A percentile compares a stretch with the other conserved stretches of the same genome.
These are phyloP conservation scores for Conchocele bisecta DNA, from an alignment of 2,888 invertebrate species.

Conservation along the genomic window DNA sequence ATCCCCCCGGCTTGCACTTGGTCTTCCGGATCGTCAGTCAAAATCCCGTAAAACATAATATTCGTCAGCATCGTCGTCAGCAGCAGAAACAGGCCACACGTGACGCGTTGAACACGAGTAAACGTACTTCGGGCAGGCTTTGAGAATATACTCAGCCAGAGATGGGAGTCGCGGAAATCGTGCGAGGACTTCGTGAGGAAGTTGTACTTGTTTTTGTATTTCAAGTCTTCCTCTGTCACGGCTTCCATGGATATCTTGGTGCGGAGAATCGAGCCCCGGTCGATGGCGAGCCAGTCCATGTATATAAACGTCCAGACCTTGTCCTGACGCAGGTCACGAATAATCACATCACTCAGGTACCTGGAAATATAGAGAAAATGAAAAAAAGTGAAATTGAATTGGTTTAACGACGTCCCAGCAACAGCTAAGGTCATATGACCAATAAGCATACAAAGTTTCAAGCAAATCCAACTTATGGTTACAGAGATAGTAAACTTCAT, in stretches of 20 bases:
- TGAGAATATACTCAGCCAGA: conserved; percentile 77
- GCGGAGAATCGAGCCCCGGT: conserved; percentile 36
- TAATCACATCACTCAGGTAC: conserved; percentile 65
- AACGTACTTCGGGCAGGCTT: conserved; percentile 71
- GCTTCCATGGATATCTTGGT: conserved; percentile 54
- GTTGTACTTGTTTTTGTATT: conserved; percentile 31
- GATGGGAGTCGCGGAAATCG: conserved; percentile 69
- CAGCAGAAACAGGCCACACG: conserved; percentile 72
- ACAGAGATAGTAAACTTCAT: too few species aligned
- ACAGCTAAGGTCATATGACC: too few species aligned
- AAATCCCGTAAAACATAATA: conserved; percentile 75
- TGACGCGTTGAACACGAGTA: conserved; percentile 75
- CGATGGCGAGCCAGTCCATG: conserved; percentile 68
- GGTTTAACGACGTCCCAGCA: too few species aligned
- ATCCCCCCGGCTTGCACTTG: conserved; percentile 43
- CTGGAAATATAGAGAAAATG: conserved; percentile 38
- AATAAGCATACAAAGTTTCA: too few species aligned
- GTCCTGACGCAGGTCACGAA: conserved; percentile 64
- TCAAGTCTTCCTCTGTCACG: conserved; percentile 34
- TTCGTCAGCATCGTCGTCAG: conserved; percentile 74
- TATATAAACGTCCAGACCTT: conserved; percentile 65
- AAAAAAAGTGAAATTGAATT: too few species aligned
- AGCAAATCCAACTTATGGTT: too few species aligned
- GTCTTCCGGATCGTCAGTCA: conserved; percentile 61
- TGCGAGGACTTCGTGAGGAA: conserved; percentile 50